Evolutionary conservation across 2,888 invertebrate species (phyloP).

Genomic region (Sesia apiformis): DNA sequence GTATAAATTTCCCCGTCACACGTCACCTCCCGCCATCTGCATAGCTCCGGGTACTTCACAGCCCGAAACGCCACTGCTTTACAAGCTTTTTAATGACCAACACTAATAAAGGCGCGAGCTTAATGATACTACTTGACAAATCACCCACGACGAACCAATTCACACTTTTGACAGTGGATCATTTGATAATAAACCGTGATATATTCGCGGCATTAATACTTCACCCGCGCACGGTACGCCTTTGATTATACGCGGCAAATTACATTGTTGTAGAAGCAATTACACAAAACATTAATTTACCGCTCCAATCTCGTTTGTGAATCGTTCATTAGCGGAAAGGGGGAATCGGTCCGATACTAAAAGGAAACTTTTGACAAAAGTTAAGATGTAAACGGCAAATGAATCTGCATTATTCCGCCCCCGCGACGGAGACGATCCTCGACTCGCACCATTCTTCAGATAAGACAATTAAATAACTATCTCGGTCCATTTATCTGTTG

Average conservation of each 20-base stretch:
- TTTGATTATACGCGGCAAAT: constrained; percentile 20
- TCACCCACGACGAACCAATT: constrained; percentile 3
- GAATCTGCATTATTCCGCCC: constrained; percentile 54
- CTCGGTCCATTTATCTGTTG: constrained; percentile 58
- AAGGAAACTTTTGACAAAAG: constrained; percentile 60
- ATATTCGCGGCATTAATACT: constrained; percentile 11
- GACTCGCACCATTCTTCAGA: constrained; percentile 33
- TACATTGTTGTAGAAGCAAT: constrained; percentile 43
- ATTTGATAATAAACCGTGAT: constrained; percentile 9
- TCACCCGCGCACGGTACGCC: constrained; percentile 12
- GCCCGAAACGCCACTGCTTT: not conserved
- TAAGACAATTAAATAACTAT: constrained; percentile 68
- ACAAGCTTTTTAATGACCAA: not conserved
- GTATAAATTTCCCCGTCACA: not conserved
- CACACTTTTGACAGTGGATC: constrained; percentile 3
- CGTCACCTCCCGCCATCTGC: not conserved
- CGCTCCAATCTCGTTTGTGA: constrained; percentile 51
- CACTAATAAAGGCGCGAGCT: constrained; percentile 1
- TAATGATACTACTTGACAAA: constrained; percentile 9
- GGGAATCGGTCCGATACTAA: constrained; percentile 30
- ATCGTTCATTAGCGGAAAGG: constrained; percentile 56
- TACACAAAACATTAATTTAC: constrained; percentile 58
- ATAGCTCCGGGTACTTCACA: not conserved
- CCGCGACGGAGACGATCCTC: constrained; percentile 17
- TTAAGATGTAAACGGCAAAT: constrained; percentile 57